These are phyloP conservation scores for Clupea harengus DNA, from an alignment of 2,113 vertebrate genomes.

Conservation along the genomic window DNA sequence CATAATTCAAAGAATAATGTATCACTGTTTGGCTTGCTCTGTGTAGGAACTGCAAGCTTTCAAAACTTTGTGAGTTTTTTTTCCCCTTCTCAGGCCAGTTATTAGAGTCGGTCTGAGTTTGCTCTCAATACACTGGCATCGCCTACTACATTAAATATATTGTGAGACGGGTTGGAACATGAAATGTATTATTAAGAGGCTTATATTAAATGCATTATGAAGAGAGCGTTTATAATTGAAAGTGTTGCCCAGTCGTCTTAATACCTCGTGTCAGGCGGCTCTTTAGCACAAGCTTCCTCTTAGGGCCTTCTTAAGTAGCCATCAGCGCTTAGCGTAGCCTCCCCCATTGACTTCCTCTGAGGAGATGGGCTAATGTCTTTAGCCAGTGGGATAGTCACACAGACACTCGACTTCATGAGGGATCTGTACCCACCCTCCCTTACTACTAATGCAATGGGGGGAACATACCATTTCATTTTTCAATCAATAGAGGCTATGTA, in stretches of 20 bases:
- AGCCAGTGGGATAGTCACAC: background rate
- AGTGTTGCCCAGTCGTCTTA: constrained; percentile 15
- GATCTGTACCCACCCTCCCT: background rate
- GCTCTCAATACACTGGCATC: background rate
- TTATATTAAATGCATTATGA: constrained; percentile 15
- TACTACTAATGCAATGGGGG: background rate
- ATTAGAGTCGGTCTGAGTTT: background rate
- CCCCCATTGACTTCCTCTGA: constrained; percentile 30
- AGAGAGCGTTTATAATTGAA: constrained; percentile 3
- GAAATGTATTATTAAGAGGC: constrained; percentile 10
- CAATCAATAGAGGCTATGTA: background rate
- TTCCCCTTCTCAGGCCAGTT: background rate
- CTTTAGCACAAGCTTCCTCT: background rate
- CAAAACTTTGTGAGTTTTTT: background rate
- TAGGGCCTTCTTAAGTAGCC: background rate
- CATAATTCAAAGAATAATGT: background rate
- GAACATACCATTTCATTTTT: background rate
- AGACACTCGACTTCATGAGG: background rate
- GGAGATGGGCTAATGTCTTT: constrained; percentile 18
- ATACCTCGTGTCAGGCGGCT: background rate
- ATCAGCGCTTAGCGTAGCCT: background rate
- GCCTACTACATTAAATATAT: background rate
- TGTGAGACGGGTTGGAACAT: background rate
- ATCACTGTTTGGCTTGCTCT: background rate
- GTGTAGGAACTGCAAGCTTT: background rate